Percentiles rank a stretch among this genome's conserved stretches.
Evolutionary conservation across 2,113 vertebrate genomes (phyloP).

Genomic region (Lophochroa leadbeateri): DNA sequence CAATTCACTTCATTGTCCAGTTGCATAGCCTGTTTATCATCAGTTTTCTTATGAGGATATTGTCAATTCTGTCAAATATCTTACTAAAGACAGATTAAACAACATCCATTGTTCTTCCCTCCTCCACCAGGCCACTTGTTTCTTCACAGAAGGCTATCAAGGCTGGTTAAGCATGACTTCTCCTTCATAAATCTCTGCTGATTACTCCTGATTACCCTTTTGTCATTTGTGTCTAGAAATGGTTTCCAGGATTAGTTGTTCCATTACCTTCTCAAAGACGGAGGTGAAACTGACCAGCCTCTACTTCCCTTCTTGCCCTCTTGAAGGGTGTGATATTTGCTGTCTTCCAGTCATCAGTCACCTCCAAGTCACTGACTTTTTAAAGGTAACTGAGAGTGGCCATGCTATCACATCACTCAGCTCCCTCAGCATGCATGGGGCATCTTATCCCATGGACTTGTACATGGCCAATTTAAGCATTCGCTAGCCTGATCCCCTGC

Average conservation of each 20-base stretch:
- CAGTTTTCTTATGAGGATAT: background rate
- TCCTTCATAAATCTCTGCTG: background rate
- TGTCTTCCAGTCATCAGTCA: background rate
- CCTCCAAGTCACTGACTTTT: background rate
- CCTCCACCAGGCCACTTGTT: background rate
- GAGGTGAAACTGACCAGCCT: background rate
- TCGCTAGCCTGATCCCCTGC: background rate
- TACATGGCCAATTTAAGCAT: accelerated
- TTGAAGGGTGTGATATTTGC: background rate
- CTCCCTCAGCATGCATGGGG: background rate
- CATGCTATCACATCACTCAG: background rate
- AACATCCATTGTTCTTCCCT: background rate
- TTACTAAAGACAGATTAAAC: background rate
- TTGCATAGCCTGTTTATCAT: background rate
- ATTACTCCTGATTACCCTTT: background rate
- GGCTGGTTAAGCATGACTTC: background rate
- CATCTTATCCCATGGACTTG: background rate
- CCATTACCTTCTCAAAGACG: background rate
- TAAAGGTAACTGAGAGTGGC: background rate
- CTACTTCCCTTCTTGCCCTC: background rate
- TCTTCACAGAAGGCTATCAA: background rate
- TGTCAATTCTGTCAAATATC: background rate
- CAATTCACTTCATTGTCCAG: background rate
- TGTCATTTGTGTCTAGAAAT: background rate
- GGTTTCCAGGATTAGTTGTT: background rate